Conservation (phyloP, 2,113 vertebrate species). For the Embiotoca jacksoni region DNA sequence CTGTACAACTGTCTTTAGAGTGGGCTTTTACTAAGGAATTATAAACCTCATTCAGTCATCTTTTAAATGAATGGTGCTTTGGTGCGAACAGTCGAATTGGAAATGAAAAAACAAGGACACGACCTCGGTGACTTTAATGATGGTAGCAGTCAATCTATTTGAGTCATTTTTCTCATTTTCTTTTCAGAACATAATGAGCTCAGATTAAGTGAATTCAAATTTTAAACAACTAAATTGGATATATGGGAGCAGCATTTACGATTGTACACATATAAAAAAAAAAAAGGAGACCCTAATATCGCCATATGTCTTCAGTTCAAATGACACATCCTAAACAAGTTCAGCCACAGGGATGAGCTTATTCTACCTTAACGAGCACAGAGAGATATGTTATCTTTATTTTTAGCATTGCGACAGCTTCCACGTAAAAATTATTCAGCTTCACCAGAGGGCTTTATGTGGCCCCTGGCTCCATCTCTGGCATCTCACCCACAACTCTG, state of each 20-base stretch:
- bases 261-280: neutral
- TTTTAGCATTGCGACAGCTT: conserved; percentile 2
- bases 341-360: neutral
- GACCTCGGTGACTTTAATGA: neutral
- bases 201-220: neutral
- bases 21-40: neutral
- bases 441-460: conserved; percentile 28
- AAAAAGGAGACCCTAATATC: neutral
- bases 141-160: neutral
- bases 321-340: neutral
- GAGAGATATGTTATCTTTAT: neutral
- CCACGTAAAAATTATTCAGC: conserved; percentile 41
- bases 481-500: conserved; percentile 31
- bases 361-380: conserved; percentile 4
- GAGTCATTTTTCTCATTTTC: neutral
- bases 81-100: neutral
- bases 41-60: conserved; percentile 4
- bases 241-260: neutral
- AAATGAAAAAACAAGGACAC: conserved; percentile 1
- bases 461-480: conserved; percentile 36
- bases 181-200: conserved; percentile 9
- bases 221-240: neutral
- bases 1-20: neutral
- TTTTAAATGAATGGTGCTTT: neutral
- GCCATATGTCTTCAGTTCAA: neutral